A percentile compares a stretch with the other conserved stretches of the same genome.
These are phyloP conservation scores for Caenorhabditis macrosperma DNA, from an alignment of 2,888 invertebrate species.

Conservation along the genomic window DNA sequence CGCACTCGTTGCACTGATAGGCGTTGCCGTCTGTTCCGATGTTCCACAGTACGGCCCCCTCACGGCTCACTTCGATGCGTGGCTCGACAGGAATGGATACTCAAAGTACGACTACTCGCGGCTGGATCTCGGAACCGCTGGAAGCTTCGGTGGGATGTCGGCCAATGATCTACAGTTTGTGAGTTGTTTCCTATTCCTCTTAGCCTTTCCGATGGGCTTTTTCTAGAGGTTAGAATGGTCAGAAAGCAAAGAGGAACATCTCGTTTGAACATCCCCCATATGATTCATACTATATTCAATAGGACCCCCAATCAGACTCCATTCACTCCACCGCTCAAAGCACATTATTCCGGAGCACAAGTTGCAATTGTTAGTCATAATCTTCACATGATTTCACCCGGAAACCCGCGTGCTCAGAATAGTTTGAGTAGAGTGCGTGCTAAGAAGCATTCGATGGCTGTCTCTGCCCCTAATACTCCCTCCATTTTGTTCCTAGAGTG, in stretches of 20 bases:
- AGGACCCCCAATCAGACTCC: too few relatives aligned
- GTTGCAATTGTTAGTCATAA: too few relatives aligned
- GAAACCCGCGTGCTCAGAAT: too few relatives aligned
- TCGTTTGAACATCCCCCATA: too few relatives aligned
- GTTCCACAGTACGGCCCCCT: slow-evolving; percentile 49
- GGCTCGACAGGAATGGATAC: slow-evolving; percentile 57
- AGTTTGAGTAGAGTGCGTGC: slow-evolving; percentile 12
- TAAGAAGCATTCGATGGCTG: slow-evolving; percentile 14
- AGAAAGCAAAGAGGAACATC: too few relatives aligned
- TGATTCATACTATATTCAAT: too few relatives aligned
- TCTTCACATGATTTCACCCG: too few relatives aligned
- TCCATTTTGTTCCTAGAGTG: not conserved
- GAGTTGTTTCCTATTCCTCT: slow-evolving; percentile 11
- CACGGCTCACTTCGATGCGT: slow-evolving; percentile 47
- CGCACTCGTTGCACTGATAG: not conserved
- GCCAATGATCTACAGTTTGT: slow-evolving; percentile 26
- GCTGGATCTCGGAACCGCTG: slow-evolving; percentile 56
- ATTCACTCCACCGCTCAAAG: too few relatives aligned
- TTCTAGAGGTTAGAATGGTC: too few relatives aligned
- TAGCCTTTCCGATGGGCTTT: not conserved
- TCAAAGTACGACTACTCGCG: slow-evolving; percentile 58
- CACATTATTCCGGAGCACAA: too few relatives aligned
- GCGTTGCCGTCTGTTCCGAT: slow-evolving; percentile 1
- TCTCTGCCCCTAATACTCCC: slow-evolving; percentile 11
- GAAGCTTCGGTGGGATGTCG: slow-evolving; percentile 66